Evolutionary conservation across 1,140 invertebrate species (phyloP).

Genomic region (Nomia melanderi): DNA sequence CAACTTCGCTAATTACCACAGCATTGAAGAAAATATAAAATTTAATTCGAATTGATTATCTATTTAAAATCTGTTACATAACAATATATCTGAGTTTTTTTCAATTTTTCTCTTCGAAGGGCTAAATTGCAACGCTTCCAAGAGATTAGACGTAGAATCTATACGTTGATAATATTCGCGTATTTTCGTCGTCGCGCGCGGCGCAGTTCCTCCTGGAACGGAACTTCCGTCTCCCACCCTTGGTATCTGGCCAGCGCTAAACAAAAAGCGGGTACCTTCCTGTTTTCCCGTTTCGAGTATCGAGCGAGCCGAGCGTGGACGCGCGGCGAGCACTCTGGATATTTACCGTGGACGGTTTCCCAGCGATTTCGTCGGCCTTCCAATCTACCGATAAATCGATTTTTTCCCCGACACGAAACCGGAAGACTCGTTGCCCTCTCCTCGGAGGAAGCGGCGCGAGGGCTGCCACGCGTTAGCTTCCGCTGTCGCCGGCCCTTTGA

Average conservation of each 20-base stretch:
- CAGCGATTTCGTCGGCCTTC: not conserved
- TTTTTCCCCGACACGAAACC: not conserved
- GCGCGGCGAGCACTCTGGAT: constrained; percentile 17
- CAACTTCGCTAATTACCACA: too few species aligned
- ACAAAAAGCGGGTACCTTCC: constrained; percentile 27
- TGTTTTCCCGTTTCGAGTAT: constrained; percentile 32
- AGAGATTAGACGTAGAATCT: too few species aligned
- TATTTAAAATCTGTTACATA: too few species aligned
- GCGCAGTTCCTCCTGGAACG: constrained; percentile 27
- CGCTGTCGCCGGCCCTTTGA: too few species aligned
- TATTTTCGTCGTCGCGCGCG: constrained; percentile 26
- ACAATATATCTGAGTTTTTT: too few species aligned
- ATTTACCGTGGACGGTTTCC: constrained; percentile 28
- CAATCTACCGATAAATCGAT: constrained; percentile 22
- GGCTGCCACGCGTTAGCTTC: too few species aligned
- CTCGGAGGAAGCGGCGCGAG: too few species aligned
- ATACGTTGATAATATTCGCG: too few species aligned
- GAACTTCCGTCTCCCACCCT: not conserved
- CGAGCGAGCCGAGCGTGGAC: constrained; percentile 13
- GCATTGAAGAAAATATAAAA: too few species aligned
- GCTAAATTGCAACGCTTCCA: too few species aligned
- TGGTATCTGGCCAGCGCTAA: constrained; percentile 1
- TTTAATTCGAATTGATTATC: too few species aligned
- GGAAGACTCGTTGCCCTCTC: not conserved
- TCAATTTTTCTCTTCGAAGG: too few species aligned